phyloP scores from a whole-genome alignment of 2,113 vertebrate species.

The Hippopotamus amphibius region DNA sequence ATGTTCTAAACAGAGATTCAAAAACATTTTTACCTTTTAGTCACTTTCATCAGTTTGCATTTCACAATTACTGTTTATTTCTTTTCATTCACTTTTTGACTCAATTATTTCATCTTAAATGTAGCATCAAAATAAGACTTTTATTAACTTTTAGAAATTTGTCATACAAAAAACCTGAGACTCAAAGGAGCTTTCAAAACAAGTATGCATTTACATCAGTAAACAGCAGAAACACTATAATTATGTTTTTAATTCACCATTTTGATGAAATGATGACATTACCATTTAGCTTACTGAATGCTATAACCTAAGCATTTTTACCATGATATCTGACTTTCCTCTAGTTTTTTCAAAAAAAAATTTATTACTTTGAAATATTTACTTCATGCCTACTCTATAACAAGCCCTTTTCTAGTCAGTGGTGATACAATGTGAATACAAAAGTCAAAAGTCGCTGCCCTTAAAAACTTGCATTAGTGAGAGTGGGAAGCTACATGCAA shows the following conservation, averaged over 20 bases:
- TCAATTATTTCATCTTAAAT: background rate
- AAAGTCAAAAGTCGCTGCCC: background rate
- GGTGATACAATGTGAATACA: background rate
- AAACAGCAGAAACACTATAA: background rate
- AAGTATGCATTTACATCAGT: background rate
- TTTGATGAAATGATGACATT: background rate
- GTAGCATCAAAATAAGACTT: background rate
- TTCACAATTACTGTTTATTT: background rate
- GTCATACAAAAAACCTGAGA: background rate
- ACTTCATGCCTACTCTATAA: background rate
- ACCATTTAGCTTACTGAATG: background rate
- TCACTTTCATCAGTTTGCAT: background rate
- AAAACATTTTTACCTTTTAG: background rate
- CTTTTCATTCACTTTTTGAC: background rate
- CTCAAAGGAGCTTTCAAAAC: background rate
- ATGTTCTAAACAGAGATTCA: background rate
- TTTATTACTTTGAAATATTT: background rate
- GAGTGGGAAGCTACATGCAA: background rate
- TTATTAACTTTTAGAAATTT: background rate
- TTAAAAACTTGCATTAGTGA: background rate
- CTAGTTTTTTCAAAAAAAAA: background rate
- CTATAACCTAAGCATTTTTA: background rate
- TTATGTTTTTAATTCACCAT: background rate
- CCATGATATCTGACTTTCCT: background rate
- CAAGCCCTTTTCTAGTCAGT: background rate